A percentile compares a stretch with the other conserved stretches of the same genome.
Evolutionary conservation across 2,888 invertebrate species (phyloP).

Genomic region (Diadegma fenestrale): DNA sequence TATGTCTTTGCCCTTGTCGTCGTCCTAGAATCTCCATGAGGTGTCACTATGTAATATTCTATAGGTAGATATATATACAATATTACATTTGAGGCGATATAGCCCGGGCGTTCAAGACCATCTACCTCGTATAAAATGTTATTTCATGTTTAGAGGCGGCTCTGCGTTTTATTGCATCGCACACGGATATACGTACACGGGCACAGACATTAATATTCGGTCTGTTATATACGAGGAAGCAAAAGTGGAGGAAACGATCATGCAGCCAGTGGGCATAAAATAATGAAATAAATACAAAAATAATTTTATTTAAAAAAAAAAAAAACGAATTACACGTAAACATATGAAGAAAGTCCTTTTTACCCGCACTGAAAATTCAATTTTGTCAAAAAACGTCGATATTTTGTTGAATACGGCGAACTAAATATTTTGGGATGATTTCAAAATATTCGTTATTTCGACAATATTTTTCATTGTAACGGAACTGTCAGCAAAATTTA

Average conservation of each 20-base stretch:
- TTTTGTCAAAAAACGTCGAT: no score
- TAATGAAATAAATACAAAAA: slow-evolving; percentile 2
- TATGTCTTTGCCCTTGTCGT: slow-evolving; percentile 24
- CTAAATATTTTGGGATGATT: no score
- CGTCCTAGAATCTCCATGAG: slow-evolving; percentile 57
- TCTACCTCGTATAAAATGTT: slow-evolving; percentile 62
- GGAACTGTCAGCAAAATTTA: no score
- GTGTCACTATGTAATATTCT: slow-evolving; percentile 13
- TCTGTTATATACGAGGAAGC: not conserved
- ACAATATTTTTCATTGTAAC: no score
- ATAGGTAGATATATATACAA: slow-evolving; percentile 41
- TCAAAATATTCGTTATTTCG: no score
- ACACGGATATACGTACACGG: not conserved
- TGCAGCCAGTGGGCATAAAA: not conserved
- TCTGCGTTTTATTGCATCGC: slow-evolving; percentile 55
- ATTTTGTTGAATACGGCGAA: no score
- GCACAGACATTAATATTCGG: not conserved
- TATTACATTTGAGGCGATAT: slow-evolving; percentile 39
- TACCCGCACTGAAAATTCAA: no score
- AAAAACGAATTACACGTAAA: not conserved
- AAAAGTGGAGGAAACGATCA: not conserved
- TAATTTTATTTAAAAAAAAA: not conserved
- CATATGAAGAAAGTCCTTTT: not conserved
- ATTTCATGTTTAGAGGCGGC: slow-evolving; percentile 57
- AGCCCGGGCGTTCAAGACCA: slow-evolving; percentile 47